Base-by-base conservation (phyloP, 2,888 invertebrate species). In the Pyrocoelia pectoralis region DNA sequence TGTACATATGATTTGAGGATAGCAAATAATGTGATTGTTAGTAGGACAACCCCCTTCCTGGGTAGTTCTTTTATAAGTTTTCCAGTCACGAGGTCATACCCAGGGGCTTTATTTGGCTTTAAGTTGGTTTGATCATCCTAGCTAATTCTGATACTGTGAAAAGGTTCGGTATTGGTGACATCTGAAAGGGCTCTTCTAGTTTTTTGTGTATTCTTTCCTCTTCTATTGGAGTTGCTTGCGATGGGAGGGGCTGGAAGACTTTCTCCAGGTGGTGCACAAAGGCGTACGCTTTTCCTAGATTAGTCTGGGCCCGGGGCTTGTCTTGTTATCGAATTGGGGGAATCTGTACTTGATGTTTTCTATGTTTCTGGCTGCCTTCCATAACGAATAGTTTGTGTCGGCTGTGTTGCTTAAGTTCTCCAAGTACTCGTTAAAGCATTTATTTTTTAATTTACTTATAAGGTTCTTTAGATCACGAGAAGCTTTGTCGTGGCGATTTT, bases 131-230 rank as follows among this genome's bases (percentile, higher is more conserved):
- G n/a, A 52, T 52, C 52, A 38, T 38, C 13, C 15, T 13, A 51
- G 15, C 28, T 28, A 29, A 24, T 38, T 14, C 15, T 9, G 14
- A 10, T 17, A 38, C 33, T 56, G 29, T 10, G 19, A 24, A 19
- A 9, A 54, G 54, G 9, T 54, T 54, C 17, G 18, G n/a, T 46
- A n/a, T 19, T 15, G 48, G 17, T 56, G 17, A 48, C 48, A 28
- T 56, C 13, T 56, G 48, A 17, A 12, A 56, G 10, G 56, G 56
- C 4, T 17, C 18, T 29, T 56, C 46, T 56, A 46, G 56, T 8
- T 46, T n/a, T 17, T 56, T 24, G 24, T 52, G 29, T 48, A 54
- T 41, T 54, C 14, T 24, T 18, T 24, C 52, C 17, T 18, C 40
- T 52, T 38, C 41, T 40, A 12, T 8, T 52, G 40, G 52, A 18